Conservation (phyloP, 2,113 vertebrate species). For the Neogobius melanostomus region DNA sequence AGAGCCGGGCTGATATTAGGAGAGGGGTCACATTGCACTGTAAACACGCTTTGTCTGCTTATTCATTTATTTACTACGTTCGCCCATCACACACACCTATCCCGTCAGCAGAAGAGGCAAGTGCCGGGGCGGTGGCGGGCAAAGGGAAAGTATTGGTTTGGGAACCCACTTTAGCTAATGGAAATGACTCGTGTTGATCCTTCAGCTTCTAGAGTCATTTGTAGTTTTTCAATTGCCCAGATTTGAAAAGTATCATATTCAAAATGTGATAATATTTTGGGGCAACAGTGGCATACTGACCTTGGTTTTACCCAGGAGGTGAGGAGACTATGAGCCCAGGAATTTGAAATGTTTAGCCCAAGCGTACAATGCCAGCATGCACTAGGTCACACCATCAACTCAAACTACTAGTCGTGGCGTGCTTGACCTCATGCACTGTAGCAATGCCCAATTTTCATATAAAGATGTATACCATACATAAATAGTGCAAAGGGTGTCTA, state of each 20-base stretch:
- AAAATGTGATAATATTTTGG: not conserved
- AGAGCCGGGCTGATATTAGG: slow-evolving; percentile 64
- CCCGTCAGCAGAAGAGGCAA: slow-evolving; percentile 61
- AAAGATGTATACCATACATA: not conserved
- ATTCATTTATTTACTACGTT: slow-evolving; percentile 76
- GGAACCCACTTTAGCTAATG: slow-evolving; percentile 41
- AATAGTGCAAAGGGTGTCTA: slow-evolving; percentile 9
- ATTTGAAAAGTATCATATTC: not conserved
- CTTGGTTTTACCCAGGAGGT: too few species aligned
- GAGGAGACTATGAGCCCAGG: not conserved
- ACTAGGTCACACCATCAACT: not conserved
- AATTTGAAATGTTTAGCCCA: slow-evolving; percentile 6
- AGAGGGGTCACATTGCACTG: slow-evolving; percentile 77
- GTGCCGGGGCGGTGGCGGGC: slow-evolving; percentile 29
- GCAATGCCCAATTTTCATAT: not conserved
- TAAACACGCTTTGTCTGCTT: slow-evolving; percentile 76
- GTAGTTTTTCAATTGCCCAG: not conserved
- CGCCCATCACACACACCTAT: slow-evolving; percentile 61
- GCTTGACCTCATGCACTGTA: not conserved
- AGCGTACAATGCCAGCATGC: not conserved
- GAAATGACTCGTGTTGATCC: not conserved
- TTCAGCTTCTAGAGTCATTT: too few species aligned
- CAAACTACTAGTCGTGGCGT: not conserved
- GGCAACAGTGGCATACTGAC: not conserved
- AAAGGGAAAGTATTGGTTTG: slow-evolving; percentile 39